Evolutionary conservation across 1,140 invertebrate species (phyloP).

Genomic region (Conus ventricosus): DNA sequence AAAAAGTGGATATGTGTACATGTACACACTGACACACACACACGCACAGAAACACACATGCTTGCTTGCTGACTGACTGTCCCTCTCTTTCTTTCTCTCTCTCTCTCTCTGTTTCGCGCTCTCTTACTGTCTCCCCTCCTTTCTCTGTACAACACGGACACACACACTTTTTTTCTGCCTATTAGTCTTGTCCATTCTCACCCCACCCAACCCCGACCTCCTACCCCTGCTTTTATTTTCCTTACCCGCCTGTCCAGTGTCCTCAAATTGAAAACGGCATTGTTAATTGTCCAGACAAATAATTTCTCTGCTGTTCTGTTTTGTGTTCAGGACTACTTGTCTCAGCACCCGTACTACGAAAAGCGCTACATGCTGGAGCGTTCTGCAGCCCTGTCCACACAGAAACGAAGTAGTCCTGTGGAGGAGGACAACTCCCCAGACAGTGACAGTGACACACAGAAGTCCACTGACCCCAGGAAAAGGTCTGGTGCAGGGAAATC

Average conservation of each 20-base stretch:
- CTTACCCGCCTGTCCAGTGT: no score
- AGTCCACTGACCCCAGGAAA: slow-evolving; percentile 31
- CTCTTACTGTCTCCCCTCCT: no score
- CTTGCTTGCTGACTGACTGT: no score
- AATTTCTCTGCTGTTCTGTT: background rate
- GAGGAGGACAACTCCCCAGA: slow-evolving; percentile 37
- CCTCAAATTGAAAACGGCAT: no score
- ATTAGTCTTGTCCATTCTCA: no score
- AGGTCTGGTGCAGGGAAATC: background rate
- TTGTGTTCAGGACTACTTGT: slow-evolving; percentile 60
- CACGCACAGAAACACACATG: background rate
- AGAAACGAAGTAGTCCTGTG: slow-evolving; percentile 36
- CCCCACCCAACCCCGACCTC: no score
- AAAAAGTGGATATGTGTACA: background rate
- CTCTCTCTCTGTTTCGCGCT: no score
- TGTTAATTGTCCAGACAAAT: no score
- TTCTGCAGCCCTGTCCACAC: slow-evolving; percentile 50
- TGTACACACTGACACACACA: background rate
- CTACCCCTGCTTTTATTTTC: no score
- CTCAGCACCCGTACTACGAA: slow-evolving; percentile 68
- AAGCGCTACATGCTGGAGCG: slow-evolving; percentile 62
- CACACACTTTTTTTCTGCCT: no score
- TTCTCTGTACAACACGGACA: no score
- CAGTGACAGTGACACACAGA: slow-evolving; percentile 35
- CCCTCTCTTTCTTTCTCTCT: no score